Conservation (phyloP, 2,113 vertebrate species). For the Boulengeromyrus knoepffleri region DNA sequence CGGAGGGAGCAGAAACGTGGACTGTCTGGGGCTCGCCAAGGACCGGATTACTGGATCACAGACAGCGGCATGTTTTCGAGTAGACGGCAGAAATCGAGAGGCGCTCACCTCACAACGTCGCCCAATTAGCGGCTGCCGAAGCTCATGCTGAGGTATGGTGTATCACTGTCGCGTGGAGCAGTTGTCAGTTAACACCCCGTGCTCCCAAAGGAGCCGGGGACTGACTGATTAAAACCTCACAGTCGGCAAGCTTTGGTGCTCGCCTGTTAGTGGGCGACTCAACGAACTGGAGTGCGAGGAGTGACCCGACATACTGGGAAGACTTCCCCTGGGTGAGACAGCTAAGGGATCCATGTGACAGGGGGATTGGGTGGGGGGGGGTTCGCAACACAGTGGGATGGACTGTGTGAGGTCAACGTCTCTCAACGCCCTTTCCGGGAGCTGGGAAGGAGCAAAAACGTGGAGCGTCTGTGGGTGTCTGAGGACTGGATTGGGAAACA, state of each 20-base stretch:
- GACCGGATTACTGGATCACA: not conserved
- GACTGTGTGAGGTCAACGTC: too few relatives aligned
- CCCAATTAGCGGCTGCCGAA: not conserved
- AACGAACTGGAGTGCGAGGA: not conserved
- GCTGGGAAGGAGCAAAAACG: too few relatives aligned
- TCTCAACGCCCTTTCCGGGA: too few relatives aligned
- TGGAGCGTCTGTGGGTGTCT: too few relatives aligned
- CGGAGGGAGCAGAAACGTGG: not conserved
- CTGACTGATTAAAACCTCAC: not conserved
- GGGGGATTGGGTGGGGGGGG: not conserved
- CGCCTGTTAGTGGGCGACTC: not conserved
- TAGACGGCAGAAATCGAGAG: not conserved
- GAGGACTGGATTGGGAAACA: too few relatives aligned
- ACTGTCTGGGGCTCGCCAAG: too few relatives aligned
- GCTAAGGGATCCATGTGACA: not conserved
- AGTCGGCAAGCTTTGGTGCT: not conserved
- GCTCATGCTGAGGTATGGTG: not conserved
- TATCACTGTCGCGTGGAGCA: not conserved
- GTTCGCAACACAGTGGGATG: not conserved
- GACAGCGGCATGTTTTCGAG: not conserved
- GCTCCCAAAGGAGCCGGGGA: not conserved
- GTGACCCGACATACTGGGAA: not conserved
- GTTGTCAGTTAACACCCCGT: not conserved
- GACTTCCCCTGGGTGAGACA: not conserved
- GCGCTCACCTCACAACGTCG: not conserved